Evolutionary conservation across 2,797 vertebrate genomes (phyloP).

Genomic region (Benthosema pterotum): DNA sequence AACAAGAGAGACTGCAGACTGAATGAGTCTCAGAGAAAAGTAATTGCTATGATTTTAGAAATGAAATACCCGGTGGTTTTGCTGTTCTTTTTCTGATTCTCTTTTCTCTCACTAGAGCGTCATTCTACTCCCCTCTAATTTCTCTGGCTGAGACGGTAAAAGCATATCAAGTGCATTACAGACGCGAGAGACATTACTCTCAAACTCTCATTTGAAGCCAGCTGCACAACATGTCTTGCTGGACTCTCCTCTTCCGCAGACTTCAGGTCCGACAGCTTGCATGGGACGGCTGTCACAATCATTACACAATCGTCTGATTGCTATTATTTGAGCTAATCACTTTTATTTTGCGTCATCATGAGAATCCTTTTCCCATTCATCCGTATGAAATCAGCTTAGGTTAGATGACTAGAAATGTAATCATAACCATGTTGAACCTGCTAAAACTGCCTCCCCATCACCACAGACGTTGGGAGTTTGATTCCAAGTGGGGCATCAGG

Average conservation of each 20-base stretch:
- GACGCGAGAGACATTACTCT: background rate
- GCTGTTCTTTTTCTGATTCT: constrained; percentile 44
- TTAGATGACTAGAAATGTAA: too few species aligned
- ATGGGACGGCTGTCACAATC: too few species aligned
- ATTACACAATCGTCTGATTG: too few species aligned
- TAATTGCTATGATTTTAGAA: constrained; percentile 65
- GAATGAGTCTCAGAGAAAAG: constrained; percentile 30
- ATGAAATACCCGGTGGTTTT: constrained; percentile 49
- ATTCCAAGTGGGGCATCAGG: too few species aligned
- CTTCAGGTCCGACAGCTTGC: constrained; percentile 18
- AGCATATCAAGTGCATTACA: background rate
- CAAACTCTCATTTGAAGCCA: constrained; percentile 10
- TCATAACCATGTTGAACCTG: too few species aligned
- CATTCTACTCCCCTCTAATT: constrained; percentile 19
- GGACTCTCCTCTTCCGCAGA: constrained; percentile 7
- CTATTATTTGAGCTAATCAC: too few species aligned
- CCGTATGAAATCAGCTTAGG: too few species aligned
- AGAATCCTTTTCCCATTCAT: too few species aligned
- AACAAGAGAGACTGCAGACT: constrained; percentile 58
- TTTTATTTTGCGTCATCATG: too few species aligned
- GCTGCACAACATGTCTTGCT: too few species aligned
- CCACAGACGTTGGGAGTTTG: too few species aligned
- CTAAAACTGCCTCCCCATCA: too few species aligned
- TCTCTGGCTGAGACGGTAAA: constrained; percentile 9
- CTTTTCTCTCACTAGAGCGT: constrained; percentile 24